These are phyloP conservation scores for Spea multiplicata DNA, from an alignment of 2,113 vertebrate genomes.

Conservation along the genomic window DNA sequence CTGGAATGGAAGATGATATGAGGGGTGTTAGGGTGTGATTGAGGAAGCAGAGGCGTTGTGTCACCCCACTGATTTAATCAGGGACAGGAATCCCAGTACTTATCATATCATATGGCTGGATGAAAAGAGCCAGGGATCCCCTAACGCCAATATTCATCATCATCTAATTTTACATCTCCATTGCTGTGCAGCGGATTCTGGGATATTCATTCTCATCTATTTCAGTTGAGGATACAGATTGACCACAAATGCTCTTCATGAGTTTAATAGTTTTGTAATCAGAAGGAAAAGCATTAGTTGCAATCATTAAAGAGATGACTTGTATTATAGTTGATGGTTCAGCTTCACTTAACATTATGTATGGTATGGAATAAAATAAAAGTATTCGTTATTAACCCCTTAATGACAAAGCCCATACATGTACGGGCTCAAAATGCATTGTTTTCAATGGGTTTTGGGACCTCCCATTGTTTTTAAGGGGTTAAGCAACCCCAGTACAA, in stretches of 20 bases:
- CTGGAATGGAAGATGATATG: slow-evolving; percentile 22
- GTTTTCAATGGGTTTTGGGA: no score
- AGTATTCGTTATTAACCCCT: not conserved
- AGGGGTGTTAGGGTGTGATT: not conserved
- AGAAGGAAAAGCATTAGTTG: slow-evolving; percentile 35
- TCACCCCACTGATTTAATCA: slow-evolving; percentile 41
- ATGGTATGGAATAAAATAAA: not conserved
- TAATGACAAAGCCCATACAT: no score
- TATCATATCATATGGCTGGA: slow-evolving; percentile 22
- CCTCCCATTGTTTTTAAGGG: no score
- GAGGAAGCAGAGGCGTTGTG: slow-evolving; percentile 28
- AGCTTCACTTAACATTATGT: slow-evolving; percentile 14
- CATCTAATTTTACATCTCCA: slow-evolving; percentile 14
- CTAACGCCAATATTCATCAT: not conserved
- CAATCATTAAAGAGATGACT: slow-evolving; percentile 35
- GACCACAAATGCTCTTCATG: slow-evolving; percentile 22
- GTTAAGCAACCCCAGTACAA: no score
- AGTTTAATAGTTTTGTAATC: slow-evolving; percentile 25
- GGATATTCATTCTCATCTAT: slow-evolving; percentile 28
- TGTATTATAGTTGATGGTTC: slow-evolving; percentile 19
- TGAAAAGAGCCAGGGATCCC: slow-evolving; percentile 18
- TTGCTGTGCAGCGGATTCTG: slow-evolving; percentile 22
- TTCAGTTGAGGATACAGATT: slow-evolving; percentile 14
- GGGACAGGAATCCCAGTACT: slow-evolving; percentile 28
- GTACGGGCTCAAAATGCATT: no score